These are phyloP conservation scores for Pocillopora grandis DNA, from an alignment of 92 coral and sea anemone genomes.

Conservation along the genomic window DNA sequence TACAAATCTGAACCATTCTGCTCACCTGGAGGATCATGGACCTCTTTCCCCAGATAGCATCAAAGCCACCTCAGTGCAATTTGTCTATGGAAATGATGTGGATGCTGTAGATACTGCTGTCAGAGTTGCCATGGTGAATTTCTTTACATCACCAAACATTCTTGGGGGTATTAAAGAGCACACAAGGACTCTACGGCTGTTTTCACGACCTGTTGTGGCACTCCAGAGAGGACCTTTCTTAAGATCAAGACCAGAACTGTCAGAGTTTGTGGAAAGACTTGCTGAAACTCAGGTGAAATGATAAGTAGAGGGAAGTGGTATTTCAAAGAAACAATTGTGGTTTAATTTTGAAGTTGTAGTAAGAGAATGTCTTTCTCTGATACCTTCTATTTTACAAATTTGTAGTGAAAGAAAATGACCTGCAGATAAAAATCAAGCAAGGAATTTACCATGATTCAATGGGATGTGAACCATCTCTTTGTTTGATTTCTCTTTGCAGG, in stretches of 20 bases:
- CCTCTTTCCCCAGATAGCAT: slow-evolving; percentile 41
- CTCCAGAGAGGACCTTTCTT: slow-evolving; percentile 88
- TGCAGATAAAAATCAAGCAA: no score
- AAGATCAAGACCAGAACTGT: slow-evolving; percentile 74
- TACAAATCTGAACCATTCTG: slow-evolving; percentile 58
- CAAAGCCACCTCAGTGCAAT: slow-evolving; percentile 41
- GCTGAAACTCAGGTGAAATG: slow-evolving; percentile 74
- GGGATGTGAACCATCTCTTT: no score
- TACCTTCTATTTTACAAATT: no score
- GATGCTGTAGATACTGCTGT: slow-evolving; percentile 97
- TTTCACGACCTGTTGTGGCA: slow-evolving; percentile 97
- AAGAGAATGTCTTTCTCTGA: no score
- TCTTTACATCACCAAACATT: slow-evolving; percentile 76
- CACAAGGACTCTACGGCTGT: slow-evolving; percentile 86
- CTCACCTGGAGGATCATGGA: slow-evolving; percentile 33
- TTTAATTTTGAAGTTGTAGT: no score
- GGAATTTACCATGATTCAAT: no score
- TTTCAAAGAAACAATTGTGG: no score
- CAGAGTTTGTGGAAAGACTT: slow-evolving; percentile 87
- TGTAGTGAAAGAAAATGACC: no score
- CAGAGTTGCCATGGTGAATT: slow-evolving; percentile 94
- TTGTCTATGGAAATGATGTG: slow-evolving; percentile 93
- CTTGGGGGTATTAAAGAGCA: slow-evolving; percentile 87
- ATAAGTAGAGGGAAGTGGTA: no score
- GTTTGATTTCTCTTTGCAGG: no score